Percentiles rank a stretch among this genome's conserved stretches.
phyloP scores from a whole-genome alignment of 2,113 vertebrate species.

The Struthio camelus region DNA sequence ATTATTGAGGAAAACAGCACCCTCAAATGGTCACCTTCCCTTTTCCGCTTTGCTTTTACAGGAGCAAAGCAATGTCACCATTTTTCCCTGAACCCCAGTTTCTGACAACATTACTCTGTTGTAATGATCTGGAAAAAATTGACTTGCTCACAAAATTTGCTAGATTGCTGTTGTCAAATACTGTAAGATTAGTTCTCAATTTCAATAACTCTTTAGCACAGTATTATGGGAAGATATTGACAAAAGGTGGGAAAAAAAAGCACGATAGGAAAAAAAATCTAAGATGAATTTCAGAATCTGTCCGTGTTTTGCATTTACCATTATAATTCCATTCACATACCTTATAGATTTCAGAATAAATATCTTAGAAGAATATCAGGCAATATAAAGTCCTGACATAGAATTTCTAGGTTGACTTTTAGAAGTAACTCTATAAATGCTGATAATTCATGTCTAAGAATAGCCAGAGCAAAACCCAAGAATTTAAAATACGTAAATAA shows the following conservation, averaged over 20 bases:
- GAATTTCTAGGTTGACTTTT: background rate
- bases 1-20: background rate
- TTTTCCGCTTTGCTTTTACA: background rate
- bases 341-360: background rate
- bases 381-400: background rate
- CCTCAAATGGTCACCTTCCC: background rate
- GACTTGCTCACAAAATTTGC: background rate
- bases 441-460: background rate
- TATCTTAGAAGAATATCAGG: rapidly evolving
- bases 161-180: constrained; percentile 1
- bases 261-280: background rate
- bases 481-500: background rate
- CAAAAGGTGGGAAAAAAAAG: background rate
- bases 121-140: background rate
- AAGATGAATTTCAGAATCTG: background rate
- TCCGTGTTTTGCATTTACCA: background rate
- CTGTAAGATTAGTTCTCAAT: background rate
- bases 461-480: background rate
- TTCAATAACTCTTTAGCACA: background rate
- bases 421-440: background rate
- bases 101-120: constrained; percentile 1
- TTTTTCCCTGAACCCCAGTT: background rate
- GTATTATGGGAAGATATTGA: background rate
- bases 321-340: background rate
- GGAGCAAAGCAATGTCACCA: background rate